Evolutionary conservation across 2,888 invertebrate species (phyloP), one percentile per base, ranked within the genome.

Genomic region (Zhuqinia jingwanae): DNA sequence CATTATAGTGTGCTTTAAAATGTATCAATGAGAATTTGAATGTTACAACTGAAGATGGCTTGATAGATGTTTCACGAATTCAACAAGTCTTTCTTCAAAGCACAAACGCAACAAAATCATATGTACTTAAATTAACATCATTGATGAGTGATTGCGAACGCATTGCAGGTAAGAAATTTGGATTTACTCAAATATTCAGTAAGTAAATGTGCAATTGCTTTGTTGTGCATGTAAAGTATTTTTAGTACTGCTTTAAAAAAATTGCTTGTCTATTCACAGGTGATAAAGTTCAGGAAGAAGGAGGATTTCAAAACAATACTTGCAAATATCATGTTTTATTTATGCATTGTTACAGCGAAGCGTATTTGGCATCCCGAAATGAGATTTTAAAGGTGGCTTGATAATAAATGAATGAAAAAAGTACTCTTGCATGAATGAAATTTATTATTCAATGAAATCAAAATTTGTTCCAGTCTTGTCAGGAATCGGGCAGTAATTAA

Each of bases 251-350:
- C 3, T 11, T 25, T n/a, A 63, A 63, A 27, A n/a, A n/a, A n/a
- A n/a, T 36, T 36, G 3, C 8, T 36, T 36, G 36, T 8, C 8
- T 56, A n/a, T 17, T 22, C 17, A 42, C 25, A 80, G 80, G 42
- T 2, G 58, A 80, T 10, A 27, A 56, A 70, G 15, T 80, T 17
- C 53, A 68, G 11, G 11, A 15, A 10, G 47, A 65, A 73, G 88
- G 85, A 10, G 87, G 79, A 13, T n/a, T 76, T 1, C 77, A 88
- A 45, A 68, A 36, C 2, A 77, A 70, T 27, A 11, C 76, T n/a
- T 89, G 89, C 42, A 89, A 87, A 70, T 89, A 78, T 63, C 77
- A 87, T 53, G 82, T 88, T 25, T 82, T 85, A 47, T 78, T 87
- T 2, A 82, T 87, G 70, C 82, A 86, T 10, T 89, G 89, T 63